Evolutionary conservation across 35 echinoderm and acorn worm species (phyloP), one percentile per base, ranked within the genome.

Genomic region (Amphiura filiformis): DNA sequence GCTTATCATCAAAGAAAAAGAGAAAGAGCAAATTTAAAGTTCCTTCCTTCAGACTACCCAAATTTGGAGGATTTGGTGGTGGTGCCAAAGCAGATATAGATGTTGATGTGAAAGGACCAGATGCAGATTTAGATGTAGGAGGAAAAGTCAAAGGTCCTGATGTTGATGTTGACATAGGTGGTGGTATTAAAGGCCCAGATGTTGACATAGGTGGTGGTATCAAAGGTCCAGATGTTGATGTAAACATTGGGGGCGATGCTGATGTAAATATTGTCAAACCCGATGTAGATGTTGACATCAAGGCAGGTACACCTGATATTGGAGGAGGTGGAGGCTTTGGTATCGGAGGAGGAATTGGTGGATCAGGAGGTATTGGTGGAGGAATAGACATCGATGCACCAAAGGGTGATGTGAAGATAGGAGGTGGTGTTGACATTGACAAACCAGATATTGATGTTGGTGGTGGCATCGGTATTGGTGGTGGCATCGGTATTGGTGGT

Each of bases 211-310:
- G 82, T 70, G 86, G 34, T 56, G 86, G 85, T 38, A 76, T 79
- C 0, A 89, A 95, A 65, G 39, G 39, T 13, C 70, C 75, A 79
- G 86, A 88, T 92, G 64, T 78, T 14, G 82, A 89, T 37, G 76
- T 79, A 52, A 76, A 76, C 32, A 56, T 85, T n/a, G 78, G 52
- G 34, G 88, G 75, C 1, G 77, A 87, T 70, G 39, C 49, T 18
- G 90, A 89, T 83, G 87, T 89, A 32, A 61, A 89, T 31, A 31
- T 78, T 11, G 65, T 80, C 17, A 81, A 81, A 80, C 34, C 91
- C 81, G 81, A 88, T 57, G 32, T 84, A 31, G 93, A 95, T 84
- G 40, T 78, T 81, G 86, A 65, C 30, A 31, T 84, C 35, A 52
- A 52, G 36, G 81, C 35, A 57, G 79, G 77, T 31, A 34, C 52